phyloP scores from a whole-genome alignment of 2,113 vertebrate genomes.

The Rhinolophus ferrumequinum region DNA sequence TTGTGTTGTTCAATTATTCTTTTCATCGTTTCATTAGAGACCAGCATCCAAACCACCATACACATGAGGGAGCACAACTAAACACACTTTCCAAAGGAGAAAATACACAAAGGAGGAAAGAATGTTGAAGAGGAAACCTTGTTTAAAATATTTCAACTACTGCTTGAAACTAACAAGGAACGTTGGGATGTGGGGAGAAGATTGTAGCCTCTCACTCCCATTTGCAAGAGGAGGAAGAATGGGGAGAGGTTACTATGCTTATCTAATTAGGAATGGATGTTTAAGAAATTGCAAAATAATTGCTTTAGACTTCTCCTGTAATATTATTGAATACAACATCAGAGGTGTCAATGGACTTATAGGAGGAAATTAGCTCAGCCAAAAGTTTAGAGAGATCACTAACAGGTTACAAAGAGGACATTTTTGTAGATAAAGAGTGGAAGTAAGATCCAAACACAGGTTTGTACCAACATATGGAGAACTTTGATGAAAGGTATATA shows the following conservation, averaged over 20 bases:
- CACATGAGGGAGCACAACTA: background rate
- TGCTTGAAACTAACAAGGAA: background rate
- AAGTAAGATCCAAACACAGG: background rate
- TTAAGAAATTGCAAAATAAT: background rate
- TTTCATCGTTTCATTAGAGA: background rate
- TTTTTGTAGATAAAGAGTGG: background rate
- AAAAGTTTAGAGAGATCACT: background rate
- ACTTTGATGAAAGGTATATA: background rate
- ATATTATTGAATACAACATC: background rate
- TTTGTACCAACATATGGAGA: background rate
- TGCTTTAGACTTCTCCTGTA: background rate
- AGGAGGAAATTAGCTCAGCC: background rate
- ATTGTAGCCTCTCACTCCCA: background rate
- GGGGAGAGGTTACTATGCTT: background rate
- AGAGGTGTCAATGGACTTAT: background rate
- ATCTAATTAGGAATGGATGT: background rate
- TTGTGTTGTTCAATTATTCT: background rate
- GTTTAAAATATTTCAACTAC: background rate
- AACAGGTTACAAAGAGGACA: background rate
- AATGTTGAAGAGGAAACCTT: background rate
- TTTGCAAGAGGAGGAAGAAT: background rate
- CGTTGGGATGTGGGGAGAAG: rapidly evolving
- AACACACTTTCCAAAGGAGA: background rate
- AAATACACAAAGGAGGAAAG: background rate
- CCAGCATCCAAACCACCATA: background rate